Conservation (phyloP, 2,113 vertebrate species). For the Oreochromis spilurus region DNA sequence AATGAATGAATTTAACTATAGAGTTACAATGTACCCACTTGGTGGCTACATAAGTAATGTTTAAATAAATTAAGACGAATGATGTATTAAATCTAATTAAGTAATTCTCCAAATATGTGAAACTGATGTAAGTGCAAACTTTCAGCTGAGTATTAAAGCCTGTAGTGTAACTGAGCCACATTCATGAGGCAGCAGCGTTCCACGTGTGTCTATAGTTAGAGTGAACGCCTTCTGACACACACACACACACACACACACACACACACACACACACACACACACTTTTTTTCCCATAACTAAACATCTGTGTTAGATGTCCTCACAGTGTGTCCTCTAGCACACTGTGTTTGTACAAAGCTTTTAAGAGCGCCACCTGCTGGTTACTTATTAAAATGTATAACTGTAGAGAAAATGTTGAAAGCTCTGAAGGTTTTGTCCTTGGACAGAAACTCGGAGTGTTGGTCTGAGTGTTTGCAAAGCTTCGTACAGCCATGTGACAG, state of each 20-base stretch:
- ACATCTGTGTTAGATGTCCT: not conserved
- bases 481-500: not conserved
- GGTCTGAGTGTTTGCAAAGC: not conserved
- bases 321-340: not conserved
- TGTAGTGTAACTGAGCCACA: not conserved
- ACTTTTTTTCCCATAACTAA: not conserved
- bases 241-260: not conserved
- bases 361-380: not conserved
- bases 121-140: not conserved
- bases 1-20: too few relatives aligned
- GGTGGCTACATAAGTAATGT: not conserved
- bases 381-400: not conserved
- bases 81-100: not conserved
- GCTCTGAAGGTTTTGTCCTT: not conserved
- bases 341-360: not conserved
- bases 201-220: constrained; percentile 6
- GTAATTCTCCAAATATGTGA: not conserved
- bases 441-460: not conserved
- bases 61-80: not conserved
- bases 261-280: not conserved
- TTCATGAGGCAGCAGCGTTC: not conserved
- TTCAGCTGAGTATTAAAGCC: not conserved
- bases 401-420: not conserved
- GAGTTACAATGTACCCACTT: not conserved
- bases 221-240: not conserved